Evolutionary conservation across 2,113 vertebrate species (phyloP).

Genomic region (Barbus barbus): DNA sequence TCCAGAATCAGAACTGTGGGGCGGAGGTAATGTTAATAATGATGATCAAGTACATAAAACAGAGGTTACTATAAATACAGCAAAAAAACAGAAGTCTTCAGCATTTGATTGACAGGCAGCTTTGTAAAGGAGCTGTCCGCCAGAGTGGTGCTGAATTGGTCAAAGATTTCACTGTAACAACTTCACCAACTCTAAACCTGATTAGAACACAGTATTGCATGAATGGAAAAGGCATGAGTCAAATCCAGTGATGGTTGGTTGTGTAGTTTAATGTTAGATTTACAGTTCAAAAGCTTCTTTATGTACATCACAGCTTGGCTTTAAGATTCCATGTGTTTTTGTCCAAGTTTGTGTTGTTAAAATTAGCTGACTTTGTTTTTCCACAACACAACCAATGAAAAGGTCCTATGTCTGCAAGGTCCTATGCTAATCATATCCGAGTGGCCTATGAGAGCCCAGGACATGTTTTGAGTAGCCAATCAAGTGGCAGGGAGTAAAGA

Average conservation of each 20-base stretch:
- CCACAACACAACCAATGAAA: slow-evolving; percentile 49
- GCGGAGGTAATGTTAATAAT: background rate
- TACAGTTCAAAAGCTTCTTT: background rate
- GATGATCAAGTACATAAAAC: background rate
- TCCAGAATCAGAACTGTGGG: slow-evolving; percentile 89
- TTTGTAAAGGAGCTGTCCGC: background rate
- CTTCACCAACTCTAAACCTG: background rate
- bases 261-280: background rate
- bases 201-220: background rate
- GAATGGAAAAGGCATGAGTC: background rate
- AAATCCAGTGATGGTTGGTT: background rate
- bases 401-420: slow-evolving; percentile 30
- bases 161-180: background rate
- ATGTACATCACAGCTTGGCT: background rate
- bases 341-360: background rate
- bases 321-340: background rate
- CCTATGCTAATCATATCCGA: slow-evolving; percentile 48
- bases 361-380: slow-evolving; percentile 44
- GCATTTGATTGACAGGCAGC: background rate
- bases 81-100: background rate
- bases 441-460: slow-evolving; percentile 59
- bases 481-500: slow-evolving; percentile 53
- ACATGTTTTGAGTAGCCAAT: slow-evolving; percentile 59
- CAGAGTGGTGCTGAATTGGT: background rate
- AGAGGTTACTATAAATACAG: background rate